Base-by-base conservation (phyloP, 2,888 invertebrate species). In the Ophion ellenae region DNA sequence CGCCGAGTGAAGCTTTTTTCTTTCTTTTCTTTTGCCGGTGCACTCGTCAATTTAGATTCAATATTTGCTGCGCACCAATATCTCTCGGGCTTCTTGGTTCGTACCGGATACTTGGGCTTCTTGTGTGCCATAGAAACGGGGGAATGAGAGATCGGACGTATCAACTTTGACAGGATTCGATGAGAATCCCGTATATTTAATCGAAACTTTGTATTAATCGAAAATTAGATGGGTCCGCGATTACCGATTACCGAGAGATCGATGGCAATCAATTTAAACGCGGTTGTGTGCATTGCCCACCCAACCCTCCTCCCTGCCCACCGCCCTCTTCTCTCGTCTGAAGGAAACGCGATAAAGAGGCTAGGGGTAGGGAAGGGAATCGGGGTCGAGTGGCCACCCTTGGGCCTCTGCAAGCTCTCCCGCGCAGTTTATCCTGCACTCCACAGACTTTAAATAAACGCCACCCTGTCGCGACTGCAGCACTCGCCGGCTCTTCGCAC, bases 311-410 rank as follows among this genome's bases (percentile, higher is more conserved):
- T 1, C 53, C 11, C 3, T 11, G 11, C 11, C 10, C 14, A 2
- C 0, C 14, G 17, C 53, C 70, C 73, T 70, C 73, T 71, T 76
- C 36, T 74, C 7, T 40, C 40, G 40, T 40, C 40, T 40, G 40
- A 9, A 40, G 40, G 40, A 40, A 40, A 40, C 40, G 40, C 9
- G 40, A 40, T 9, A 20, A 78, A 71, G 79, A 84, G 75, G 79
- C 69, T 53, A 77, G 53, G 59, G 76, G 32, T 32, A 76, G 57
- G 40, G 36, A 53, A 53, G 66, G 67, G 59, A 85, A 88, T 86
- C 74, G 88, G 84, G 87, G 88, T 88, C 88, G 84, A 88, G 88
- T 87, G 84, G 87, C 74, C 80, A 87, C 87, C 86, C 84, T 80
- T 86, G 87, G 67, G 36, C 70, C 74, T 69, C 61, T 81, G 74